phyloP scores from a whole-genome alignment of 2,113 vertebrate genomes.

The Balaeniceps rex region DNA sequence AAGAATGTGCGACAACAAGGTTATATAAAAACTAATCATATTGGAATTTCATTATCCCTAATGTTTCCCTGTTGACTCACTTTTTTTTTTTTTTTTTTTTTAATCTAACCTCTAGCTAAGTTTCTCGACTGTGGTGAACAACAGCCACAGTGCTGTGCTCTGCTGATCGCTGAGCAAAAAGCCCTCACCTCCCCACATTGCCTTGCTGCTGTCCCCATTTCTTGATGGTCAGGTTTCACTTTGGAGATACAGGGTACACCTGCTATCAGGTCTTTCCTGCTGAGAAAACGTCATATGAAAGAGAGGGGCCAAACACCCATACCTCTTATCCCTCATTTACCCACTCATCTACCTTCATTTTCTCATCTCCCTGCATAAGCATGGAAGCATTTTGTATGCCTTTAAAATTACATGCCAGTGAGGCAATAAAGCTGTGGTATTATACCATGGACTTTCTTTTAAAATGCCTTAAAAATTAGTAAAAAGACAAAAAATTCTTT shows the following conservation, averaged over 20 bases:
- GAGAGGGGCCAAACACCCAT: neutral
- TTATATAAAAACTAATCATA: conserved; percentile 17
- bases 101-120: neutral
- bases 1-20: neutral
- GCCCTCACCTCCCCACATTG: neutral
- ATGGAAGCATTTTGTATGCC: neutral
- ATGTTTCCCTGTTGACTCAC: neutral
- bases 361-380: neutral
- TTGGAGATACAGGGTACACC: neutral
- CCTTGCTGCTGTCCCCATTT: neutral
- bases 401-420: neutral
- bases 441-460: neutral
- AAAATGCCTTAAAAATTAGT: neutral
- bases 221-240: neutral
- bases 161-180: neutral
- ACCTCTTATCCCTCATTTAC: neutral
- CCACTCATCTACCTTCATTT: neutral
- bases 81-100: neutral
- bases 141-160: neutral
- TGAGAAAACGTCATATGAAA: neutral
- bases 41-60: neutral
- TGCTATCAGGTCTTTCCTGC: neutral
- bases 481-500: neutral
- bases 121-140: neutral
- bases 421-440: neutral